Evolutionary conservation across 2,113 vertebrate species (phyloP).

Genomic region (Cercocebus atys): DNA sequence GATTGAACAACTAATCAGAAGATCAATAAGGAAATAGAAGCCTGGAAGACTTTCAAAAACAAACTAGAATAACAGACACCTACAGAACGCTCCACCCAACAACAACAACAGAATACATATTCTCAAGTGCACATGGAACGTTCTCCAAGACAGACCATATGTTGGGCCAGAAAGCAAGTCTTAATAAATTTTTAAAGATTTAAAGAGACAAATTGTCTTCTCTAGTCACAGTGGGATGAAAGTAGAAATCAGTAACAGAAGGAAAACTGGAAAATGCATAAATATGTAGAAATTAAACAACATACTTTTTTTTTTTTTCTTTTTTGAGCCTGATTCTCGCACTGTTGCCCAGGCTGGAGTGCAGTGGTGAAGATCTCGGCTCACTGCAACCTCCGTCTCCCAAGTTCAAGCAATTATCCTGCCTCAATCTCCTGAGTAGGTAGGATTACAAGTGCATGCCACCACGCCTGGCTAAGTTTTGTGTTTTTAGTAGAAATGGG

Average conservation of each 20-base stretch:
- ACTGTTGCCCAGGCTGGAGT: background rate
- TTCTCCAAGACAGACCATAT: background rate
- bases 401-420: background rate
- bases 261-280: background rate
- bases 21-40: background rate
- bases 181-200: background rate
- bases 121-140: background rate
- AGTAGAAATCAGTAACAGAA: background rate
- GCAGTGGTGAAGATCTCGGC: too few relatives aligned
- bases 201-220: background rate
- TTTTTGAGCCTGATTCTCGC: background rate
- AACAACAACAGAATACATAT: background rate
- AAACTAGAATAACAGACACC: background rate
- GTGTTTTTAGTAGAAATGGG: too few relatives aligned
- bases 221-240: background rate
- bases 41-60: background rate
- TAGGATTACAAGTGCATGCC: background rate
- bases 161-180: background rate
- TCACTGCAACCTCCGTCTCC: background rate
- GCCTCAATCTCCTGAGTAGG: background rate
- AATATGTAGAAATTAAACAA: background rate
- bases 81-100: background rate
- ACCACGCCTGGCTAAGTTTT: background rate
- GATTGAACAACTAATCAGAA: background rate
- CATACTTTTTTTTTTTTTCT: background rate